Conservation (phyloP, 2,797 vertebrate species). For the Oreortyx pictus region DNA sequence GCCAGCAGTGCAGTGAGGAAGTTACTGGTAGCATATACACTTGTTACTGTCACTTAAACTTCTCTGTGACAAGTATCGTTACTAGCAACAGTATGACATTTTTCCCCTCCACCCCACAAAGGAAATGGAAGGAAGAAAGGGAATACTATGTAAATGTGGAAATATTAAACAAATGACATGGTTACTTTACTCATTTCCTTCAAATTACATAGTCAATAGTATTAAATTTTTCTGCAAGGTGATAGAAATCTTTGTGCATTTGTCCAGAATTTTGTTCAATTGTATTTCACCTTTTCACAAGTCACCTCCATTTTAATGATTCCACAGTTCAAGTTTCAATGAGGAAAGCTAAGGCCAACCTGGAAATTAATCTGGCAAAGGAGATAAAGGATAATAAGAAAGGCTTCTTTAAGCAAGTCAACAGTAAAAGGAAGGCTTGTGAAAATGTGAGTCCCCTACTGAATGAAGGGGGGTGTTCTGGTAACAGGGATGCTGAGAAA, state of each 20-base stretch:
- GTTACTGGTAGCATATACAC: neutral
- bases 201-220: neutral
- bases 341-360: too few relatives aligned
- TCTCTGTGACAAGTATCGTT: neutral
- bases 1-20: constrained; percentile 30
- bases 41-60: neutral
- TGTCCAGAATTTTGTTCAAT: neutral
- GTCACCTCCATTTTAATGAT: neutral
- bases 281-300: neutral
- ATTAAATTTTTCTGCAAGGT: neutral
- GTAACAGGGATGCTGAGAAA: too few relatives aligned
- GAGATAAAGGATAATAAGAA: too few relatives aligned
- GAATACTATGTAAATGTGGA: neutral
- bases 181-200: neutral
- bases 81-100: neutral
- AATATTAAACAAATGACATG: neutral
- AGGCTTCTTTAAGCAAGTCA: too few relatives aligned
- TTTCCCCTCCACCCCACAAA: neutral
- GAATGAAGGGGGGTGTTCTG: too few relatives aligned
- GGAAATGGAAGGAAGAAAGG: neutral
- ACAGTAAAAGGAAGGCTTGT: too few relatives aligned
- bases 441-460: too few relatives aligned
- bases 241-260: neutral
- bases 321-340: neutral
- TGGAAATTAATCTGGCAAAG: too few relatives aligned